Conservation (phyloP, 2,888 invertebrate genomes). For the Yponomeuta malinellus region DNA sequence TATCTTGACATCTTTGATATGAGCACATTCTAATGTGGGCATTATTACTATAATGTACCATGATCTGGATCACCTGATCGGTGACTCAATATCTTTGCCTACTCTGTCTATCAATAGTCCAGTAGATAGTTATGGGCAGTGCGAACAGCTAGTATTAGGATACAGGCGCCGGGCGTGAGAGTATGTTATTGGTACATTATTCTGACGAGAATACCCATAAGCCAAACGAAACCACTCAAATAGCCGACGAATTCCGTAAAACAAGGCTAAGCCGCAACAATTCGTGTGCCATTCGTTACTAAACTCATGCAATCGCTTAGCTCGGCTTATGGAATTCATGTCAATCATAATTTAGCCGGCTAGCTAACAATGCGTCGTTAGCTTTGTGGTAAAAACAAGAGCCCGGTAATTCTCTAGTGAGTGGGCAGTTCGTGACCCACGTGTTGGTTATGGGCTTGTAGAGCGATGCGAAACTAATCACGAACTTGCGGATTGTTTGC, state of each 20-base stretch:
- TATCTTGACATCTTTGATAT: neutral
- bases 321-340: slow-evolving; percentile 15
- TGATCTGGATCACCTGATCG: too few species aligned
- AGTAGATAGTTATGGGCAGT: too few species aligned
- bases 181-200: too few species aligned
- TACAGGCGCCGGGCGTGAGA: too few species aligned
- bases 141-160: too few species aligned
- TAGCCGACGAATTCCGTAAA: neutral
- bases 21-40: too few species aligned
- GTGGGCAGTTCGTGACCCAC: slow-evolving; percentile 6
- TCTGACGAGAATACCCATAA: neutral
- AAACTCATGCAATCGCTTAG: neutral
- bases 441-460: neutral
- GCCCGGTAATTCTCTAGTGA: neutral
- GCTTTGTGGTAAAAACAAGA: neutral
- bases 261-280: neutral
- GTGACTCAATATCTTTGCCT: too few species aligned
- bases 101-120: too few species aligned
- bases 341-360: slow-evolving; percentile 12
- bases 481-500: neutral
- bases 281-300: neutral
- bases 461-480: slow-evolving; percentile 1
- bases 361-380: slow-evolving; percentile 9
- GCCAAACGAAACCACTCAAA: neutral
- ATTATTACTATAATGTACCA: too few species aligned